Conservation (phyloP, 2,113 vertebrate species). For the Marmota flaviventris region DNA sequence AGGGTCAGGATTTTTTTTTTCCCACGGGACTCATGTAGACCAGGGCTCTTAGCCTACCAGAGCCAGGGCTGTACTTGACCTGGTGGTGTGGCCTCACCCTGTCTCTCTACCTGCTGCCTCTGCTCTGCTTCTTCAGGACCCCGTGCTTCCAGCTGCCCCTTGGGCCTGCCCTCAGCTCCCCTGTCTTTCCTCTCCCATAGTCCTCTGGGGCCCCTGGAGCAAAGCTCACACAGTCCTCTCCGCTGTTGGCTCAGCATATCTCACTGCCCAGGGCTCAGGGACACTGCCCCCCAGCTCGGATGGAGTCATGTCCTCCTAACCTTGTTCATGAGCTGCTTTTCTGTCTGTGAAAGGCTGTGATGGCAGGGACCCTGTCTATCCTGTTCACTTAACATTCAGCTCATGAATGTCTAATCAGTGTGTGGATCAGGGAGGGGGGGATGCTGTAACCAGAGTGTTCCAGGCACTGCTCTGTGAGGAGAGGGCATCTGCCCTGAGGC, state of each 20-base stretch:
- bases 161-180: too few relatives aligned
- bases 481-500: background rate
- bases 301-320: background rate
- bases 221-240: too few relatives aligned
- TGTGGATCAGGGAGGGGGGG: fast-evolving
- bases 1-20: background rate
- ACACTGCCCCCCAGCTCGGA: background rate
- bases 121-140: background rate
- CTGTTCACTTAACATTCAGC: fast-evolving
- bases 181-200: too few relatives aligned
- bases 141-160: too few relatives aligned
- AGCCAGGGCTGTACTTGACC: too few relatives aligned
- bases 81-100: background rate
- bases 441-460: too few relatives aligned
- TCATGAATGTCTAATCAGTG: background rate
- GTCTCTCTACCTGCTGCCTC: background rate
- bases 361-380: background rate
- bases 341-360: background rate
- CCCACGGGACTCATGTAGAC: background rate
- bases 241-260: too few relatives aligned
- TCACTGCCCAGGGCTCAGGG: too few relatives aligned
- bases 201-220: too few relatives aligned
- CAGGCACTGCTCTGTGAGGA: too few relatives aligned
- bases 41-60: background rate
- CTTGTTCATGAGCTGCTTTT: background rate